Base-by-base conservation (phyloP, 2,888 invertebrate genomes). In the Psococerastis gibbosa region DNA sequence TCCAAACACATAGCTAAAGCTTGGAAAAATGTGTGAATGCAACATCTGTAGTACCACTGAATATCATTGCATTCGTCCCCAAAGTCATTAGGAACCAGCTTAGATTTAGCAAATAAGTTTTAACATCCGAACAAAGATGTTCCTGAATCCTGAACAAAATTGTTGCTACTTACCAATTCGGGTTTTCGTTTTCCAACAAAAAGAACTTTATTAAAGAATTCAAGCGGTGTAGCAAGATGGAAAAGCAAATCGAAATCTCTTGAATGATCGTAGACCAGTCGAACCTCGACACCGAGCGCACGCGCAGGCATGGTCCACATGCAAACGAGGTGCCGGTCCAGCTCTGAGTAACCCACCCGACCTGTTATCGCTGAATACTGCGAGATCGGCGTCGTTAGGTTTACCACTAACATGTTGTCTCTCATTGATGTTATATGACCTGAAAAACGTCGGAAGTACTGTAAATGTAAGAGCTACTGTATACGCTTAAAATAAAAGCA, bases 361-460 rank as follows among this genome's bases (percentile, higher is more conserved):
- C 76, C 80, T 1, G 70, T 68, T 16, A 79, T 66, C 11, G 67
- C 70, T 0, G 71, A 65, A 52, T 75, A 73, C 44, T 75, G 75
- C 41, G 77, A 71, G 41, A 76, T 62, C 0, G 81, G 79, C 2
- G 81, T 80, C 0, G 80, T 81, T 3, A 82, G 69, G 57, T 83
- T 83, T 15, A 83, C 69, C 1, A 69, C 67, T 2, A 82, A 56
- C 75, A 78, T 78, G 48, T 78, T 82, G 59, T 83, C 78, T 1
- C 77, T 78, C 17, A 84, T 61, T 35, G 72, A 72, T 41, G 71
- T 71, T 50, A 81, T 68, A 59, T 78, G 73, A 4, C 83, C 77
- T 55, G 43, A 32, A 51, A 50, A 23, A 6, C 27, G n/a, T n/a
- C n/a, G n/a, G n/a, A n/a, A n/a, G n/a, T n/a, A n/a, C n/a, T n/a